Percentiles rank a stretch among this genome's conserved stretches.
phyloP scores from a whole-genome alignment of 2,113 vertebrate species.

The Xenus cinereus region DNA sequence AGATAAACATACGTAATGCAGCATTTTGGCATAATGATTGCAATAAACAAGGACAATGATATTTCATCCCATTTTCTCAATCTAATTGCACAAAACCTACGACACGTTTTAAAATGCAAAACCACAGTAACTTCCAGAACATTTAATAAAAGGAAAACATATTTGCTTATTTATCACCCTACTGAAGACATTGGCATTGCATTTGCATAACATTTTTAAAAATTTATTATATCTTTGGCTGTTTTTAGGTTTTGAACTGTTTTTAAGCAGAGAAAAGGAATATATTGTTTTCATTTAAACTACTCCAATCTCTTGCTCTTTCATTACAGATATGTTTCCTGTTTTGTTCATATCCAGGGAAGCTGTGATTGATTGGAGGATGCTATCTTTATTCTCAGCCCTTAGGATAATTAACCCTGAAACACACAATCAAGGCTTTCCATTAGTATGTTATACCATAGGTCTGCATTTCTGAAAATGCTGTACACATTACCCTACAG shows the following conservation, averaged over 20 bases:
- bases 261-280: neutral
- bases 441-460: neutral
- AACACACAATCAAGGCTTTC: neutral
- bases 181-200: neutral
- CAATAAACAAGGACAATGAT: neutral
- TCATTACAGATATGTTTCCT: neutral
- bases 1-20: neutral
- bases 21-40: neutral
- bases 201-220: neutral
- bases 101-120: neutral
- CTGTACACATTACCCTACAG: neutral
- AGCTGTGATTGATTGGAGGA: neutral
- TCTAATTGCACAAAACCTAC: neutral
- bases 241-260: neutral
- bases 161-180: neutral
- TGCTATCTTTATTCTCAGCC: slow-evolving; percentile 28
- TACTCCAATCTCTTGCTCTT: neutral
- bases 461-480: slow-evolving; percentile 19
- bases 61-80: neutral
- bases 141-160: neutral
- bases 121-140: neutral
- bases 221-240: neutral
- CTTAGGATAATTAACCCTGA: slow-evolving; percentile 28
- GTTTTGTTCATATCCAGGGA: neutral
- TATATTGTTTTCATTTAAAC: neutral